Percentiles rank a stretch among this genome's conserved stretches.
These are phyloP conservation scores for Pelodiscus sinensis DNA, from an alignment of 2,113 vertebrate genomes.

Conservation along the genomic window DNA sequence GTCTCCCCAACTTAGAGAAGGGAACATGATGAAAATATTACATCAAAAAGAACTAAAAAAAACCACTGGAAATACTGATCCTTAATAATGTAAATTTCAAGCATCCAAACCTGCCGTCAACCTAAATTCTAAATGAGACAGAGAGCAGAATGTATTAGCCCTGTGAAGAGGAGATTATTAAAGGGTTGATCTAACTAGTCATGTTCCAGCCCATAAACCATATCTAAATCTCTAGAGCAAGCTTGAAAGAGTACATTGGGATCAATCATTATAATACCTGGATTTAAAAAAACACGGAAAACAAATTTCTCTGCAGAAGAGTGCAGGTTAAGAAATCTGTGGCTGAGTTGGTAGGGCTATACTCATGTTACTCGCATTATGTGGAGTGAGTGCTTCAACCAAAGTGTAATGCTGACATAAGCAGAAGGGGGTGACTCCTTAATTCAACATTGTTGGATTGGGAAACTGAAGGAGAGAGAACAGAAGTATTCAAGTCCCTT, in stretches of 20 bases:
- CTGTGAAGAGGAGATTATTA: background rate
- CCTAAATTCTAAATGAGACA: constrained; percentile 30
- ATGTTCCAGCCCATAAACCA: constrained; percentile 34
- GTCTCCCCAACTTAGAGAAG: background rate
- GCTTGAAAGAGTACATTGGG: background rate
- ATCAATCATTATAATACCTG: constrained; percentile 34
- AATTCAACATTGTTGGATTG: background rate
- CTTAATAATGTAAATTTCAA: background rate
- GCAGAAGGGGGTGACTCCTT: background rate
- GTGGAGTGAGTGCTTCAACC: background rate
- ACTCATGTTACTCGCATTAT: fast-evolving
- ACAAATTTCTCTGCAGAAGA: background rate
- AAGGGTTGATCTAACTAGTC: constrained; percentile 24
- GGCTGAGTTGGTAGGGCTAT: background rate
- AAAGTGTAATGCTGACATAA: background rate
- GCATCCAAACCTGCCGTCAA: background rate
- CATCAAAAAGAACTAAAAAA: background rate
- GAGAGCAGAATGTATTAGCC: background rate
- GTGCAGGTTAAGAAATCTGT: background rate
- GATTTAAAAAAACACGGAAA: constrained; percentile 23
- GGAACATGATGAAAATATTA: background rate
- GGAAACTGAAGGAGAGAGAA: background rate
- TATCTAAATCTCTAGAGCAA: constrained; percentile 27
- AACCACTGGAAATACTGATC: background rate
- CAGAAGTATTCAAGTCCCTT: background rate